Conservation (phyloP, 2,113 vertebrate genomes). For the Poeciliopsis prolifica region DNA sequence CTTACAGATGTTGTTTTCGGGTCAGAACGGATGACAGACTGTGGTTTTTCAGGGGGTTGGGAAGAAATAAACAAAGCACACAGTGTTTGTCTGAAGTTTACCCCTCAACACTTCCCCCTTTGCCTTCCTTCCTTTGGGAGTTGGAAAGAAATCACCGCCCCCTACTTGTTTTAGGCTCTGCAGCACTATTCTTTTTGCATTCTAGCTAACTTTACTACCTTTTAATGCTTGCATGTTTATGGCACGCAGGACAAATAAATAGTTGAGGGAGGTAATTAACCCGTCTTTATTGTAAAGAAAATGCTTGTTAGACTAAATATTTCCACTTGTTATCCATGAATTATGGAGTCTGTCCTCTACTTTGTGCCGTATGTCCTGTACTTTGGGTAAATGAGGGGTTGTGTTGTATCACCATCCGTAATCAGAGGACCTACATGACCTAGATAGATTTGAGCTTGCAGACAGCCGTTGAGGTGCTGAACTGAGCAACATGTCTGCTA, state of each 20-base stretch:
- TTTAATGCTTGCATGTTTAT: constrained; percentile 60
- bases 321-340: constrained; percentile 63
- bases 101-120: constrained; percentile 67
- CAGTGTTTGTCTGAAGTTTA: constrained; percentile 76
- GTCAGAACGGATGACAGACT: constrained; percentile 70
- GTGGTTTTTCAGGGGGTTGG: constrained; percentile 65
- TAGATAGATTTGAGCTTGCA: constrained; percentile 64
- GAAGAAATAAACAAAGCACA: constrained; percentile 76
- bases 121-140: constrained; percentile 63
- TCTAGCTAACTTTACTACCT: constrained; percentile 48
- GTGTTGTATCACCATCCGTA: constrained; percentile 60
- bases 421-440: constrained; percentile 74
- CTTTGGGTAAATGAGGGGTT: constrained; percentile 66
- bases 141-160: constrained; percentile 53
- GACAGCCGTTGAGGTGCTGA: constrained; percentile 74
- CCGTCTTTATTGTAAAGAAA: constrained; percentile 59
- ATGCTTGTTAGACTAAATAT: constrained; percentile 73
- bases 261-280: constrained; percentile 66
- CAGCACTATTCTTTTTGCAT: constrained; percentile 51
- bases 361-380: constrained; percentile 57
- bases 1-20: constrained; percentile 79
- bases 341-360: constrained; percentile 59
- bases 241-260: constrained; percentile 60
- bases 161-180: constrained; percentile 44
- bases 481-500: constrained; percentile 72